A percentile compares a stretch with the other conserved stretches of the same genome.
Evolutionary conservation across 1,140 invertebrate species (phyloP).

Genomic region (Babylonia areolata): DNA sequence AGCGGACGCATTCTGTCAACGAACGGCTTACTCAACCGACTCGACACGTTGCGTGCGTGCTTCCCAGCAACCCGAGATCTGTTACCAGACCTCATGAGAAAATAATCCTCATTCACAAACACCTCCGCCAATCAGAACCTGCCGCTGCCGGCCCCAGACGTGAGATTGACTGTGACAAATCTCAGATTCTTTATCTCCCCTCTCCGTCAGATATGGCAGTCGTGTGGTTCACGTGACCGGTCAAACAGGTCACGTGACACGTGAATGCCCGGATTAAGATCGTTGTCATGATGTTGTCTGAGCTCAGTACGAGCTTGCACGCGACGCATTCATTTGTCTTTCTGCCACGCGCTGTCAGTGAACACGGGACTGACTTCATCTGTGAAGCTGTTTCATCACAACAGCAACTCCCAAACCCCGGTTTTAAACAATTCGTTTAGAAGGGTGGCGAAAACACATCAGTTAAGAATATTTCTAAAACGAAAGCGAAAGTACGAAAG

Average conservation of each 20-base stretch:
- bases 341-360: background rate
- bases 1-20: too few relatives aligned
- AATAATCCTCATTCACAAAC: background rate
- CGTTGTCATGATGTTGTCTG: conserved; percentile 2
- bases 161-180: background rate
- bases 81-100: background rate
- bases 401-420: too few relatives aligned
- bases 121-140: background rate
- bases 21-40: background rate
- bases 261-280: background rate
- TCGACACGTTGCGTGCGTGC: background rate
- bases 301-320: background rate
- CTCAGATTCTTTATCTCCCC: background rate
- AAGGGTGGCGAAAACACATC: too few relatives aligned
- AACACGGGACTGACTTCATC: too few relatives aligned
- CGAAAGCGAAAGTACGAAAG: too few relatives aligned
- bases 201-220: background rate
- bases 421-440: too few relatives aligned
- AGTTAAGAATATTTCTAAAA: too few relatives aligned
- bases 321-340: background rate
- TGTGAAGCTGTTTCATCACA: background rate
- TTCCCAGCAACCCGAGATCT: background rate
- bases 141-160: background rate
- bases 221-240: background rate
- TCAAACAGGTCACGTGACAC: background rate